Base-by-base conservation (phyloP, 2,888 invertebrate species). In the Sialis lutaria region DNA sequence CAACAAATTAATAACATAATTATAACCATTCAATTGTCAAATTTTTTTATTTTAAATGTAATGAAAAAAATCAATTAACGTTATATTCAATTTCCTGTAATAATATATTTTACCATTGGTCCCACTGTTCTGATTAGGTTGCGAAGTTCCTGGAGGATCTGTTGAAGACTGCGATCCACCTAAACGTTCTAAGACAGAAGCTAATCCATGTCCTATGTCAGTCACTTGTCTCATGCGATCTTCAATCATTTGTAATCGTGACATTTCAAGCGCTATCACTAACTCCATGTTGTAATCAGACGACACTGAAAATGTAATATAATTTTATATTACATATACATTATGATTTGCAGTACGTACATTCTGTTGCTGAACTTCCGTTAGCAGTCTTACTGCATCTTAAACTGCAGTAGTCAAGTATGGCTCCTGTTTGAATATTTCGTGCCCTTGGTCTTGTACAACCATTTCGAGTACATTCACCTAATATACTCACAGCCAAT, bases 191-290 rank as follows among this genome's bases (percentile, higher is more conserved):
- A 58, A 55, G 33, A 54, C 52, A 5, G 51, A 52, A 8, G 53
- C 53, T 42, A 56, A 58, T n/a, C 57, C 60, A 52, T 60, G 67
- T 35, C 58, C 42, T 22, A 42, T 42, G 12, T 47, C 47, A 6
- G 40, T 42, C 12, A 42, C 66, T 59, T 69, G 66, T 52, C 69
- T 69, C 57, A 70, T 65, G 53, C 69, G 62, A 55, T 79, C 79
- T 58, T 75, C 73, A 42, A 77, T 69, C 68, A 75, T 75, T 63
- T 79, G 78, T 40, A 79, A 64, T 10, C 78, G 65, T 1, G 79
- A 79, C 77, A 79, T 77, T 60, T 79, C 79, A 49, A 79, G 58
- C 1, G 79, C 78, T 50, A 78, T 73, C 50, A 77, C 69, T 42
- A 79, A 62, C 56, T 79, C 79, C 68, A 79, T 73, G 55, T 71